Base-by-base conservation (phyloP, 1,140 invertebrate genomes). In the Drosophila nikananu region DNA sequence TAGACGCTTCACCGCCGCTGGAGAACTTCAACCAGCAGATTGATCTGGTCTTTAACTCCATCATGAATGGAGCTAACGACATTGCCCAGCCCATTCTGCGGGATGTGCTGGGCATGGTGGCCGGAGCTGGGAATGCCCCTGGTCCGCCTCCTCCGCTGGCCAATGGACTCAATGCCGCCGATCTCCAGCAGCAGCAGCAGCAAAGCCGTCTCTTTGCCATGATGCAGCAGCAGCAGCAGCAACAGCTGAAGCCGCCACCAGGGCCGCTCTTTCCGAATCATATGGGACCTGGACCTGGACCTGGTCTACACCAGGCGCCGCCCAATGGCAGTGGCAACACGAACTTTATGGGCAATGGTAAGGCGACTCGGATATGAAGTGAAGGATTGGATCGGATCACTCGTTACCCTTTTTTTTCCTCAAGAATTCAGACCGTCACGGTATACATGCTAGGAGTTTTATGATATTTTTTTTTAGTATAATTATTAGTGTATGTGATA, bases 21-120 rank as follows among this genome's bases (percentile, higher is more conserved):
- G 91, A 92, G 46, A 93, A 93, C 62, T 93, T 93, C 17, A 93
- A 93, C 77, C 92, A 93, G 58, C 92, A 93, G 86, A 92, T 93
- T 21, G 92, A 93, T 79, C 71, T 93, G 71, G 92, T 92, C 5
- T 93, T 93, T 46, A 93, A 93, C 60, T 93, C 92, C 9, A 81
- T 93, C 37, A 89, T 93, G 87, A 93, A 92, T 54, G 92, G 91
- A 6, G 84, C 81, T 37, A 92, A 93, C 66, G 92, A 92, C n/a
- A 81, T 93, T 19, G 79, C 91, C 1, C 92, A 93, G 54, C 92
- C 92, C 15, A 93, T 93, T 42, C 64, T 93, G 10, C 73, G 92
- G 10, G 92, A 93, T 65, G 82, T 93, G 5, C 74, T 93, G 19
- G 89, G 89, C 44, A 91, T 91, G 89, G 90, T 92, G 35, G 80